A percentile compares a stretch with the other conserved stretches of the same genome.
Conservation (phyloP, 2,113 vertebrate species). For the Pteropus alecto region DNA sequence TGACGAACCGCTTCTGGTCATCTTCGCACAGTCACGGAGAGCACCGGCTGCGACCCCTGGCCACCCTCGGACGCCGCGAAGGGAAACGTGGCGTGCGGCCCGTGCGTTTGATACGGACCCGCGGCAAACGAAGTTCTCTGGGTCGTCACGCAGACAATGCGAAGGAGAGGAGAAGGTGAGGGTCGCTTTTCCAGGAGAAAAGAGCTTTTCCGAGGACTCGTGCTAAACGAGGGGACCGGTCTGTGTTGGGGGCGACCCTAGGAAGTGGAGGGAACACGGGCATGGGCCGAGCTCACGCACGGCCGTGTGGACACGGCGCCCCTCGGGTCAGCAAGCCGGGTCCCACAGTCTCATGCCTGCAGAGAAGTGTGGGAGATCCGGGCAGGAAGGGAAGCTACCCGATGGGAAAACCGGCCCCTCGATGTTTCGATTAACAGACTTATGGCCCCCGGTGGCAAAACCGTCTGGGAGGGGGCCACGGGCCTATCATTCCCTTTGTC, state of each 20-base stretch:
- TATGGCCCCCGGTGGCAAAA: background rate
- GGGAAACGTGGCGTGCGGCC: background rate
- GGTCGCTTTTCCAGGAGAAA: accelerated
- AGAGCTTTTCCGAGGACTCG: accelerated
- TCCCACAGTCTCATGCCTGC: accelerated
- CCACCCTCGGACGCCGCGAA: background rate
- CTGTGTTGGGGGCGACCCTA: no score
- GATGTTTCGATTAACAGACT: background rate
- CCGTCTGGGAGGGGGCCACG: background rate
- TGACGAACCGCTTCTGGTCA: no score
- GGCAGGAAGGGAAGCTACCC: background rate
- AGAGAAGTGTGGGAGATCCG: accelerated
- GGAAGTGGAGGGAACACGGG: no score
- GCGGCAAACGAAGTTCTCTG: no score
- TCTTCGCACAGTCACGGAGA: no score
- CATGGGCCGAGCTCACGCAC: no score
- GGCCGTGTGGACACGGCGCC: no score
- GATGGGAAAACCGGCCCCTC: background rate
- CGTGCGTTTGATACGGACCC: background rate
- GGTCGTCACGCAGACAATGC: background rate
- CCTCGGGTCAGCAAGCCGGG: no score
- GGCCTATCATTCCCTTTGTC: background rate
- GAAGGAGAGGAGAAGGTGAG: background rate
- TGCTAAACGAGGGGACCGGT: background rate
- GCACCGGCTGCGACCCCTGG: no score